Conservation (phyloP, 1,140 invertebrate genomes). For the Tetramorium simillimum region DNA sequence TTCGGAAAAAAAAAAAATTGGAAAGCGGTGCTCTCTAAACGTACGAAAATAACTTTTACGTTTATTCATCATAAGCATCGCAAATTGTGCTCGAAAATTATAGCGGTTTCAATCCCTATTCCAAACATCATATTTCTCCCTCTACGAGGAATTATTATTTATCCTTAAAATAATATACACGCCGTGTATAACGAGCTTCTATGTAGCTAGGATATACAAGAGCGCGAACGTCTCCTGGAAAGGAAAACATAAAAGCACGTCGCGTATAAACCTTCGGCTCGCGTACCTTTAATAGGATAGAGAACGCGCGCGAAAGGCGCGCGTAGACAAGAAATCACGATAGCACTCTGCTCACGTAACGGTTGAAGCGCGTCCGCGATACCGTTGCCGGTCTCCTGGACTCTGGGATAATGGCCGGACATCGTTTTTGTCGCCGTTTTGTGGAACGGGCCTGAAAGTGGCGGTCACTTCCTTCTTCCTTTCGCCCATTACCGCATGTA, state of each 20-base stretch:
- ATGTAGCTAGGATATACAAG: neutral
- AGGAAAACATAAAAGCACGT: constrained; percentile 32
- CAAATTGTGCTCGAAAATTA: neutral
- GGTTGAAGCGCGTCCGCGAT: constrained; percentile 75
- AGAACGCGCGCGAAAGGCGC: neutral
- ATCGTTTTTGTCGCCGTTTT: constrained; percentile 73
- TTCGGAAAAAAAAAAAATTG: too few relatives aligned
- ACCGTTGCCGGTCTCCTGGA: constrained; percentile 61
- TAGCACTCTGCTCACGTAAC: constrained; percentile 74
- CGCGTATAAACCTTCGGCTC: neutral
- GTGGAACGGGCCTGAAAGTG: constrained; percentile 68
- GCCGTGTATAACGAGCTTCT: neutral
- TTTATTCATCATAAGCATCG: neutral
- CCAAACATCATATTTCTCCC: neutral
- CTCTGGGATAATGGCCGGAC: constrained; percentile 65
- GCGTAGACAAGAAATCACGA: constrained; percentile 67
- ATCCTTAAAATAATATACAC: constrained; percentile 15
- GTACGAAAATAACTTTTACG: neutral
- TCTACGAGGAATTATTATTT: constrained; percentile 21
- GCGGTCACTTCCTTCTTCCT: constrained; percentile 30
- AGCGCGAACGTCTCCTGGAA: neutral
- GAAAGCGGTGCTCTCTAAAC: neutral
- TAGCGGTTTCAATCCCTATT: neutral
- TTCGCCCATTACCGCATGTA: constrained; percentile 53
- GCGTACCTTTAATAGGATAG: constrained; percentile 29